Evolutionary conservation across 2,888 invertebrate genomes (phyloP).

Genomic region (Papilio demoleus): DNA sequence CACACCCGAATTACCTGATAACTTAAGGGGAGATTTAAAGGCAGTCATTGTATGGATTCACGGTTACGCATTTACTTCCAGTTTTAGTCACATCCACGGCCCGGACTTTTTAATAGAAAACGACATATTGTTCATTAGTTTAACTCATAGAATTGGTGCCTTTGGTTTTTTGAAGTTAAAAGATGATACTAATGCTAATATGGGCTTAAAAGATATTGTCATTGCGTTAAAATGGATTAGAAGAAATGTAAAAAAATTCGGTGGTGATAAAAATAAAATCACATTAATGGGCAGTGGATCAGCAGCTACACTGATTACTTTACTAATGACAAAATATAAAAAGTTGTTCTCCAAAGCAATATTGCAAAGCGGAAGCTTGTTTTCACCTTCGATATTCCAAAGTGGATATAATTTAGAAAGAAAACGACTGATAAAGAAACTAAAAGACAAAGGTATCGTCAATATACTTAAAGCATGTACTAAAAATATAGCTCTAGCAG

Average conservation of each 20-base stretch:
- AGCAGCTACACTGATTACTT: constrained; percentile 66
- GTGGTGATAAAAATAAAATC: constrained; percentile 67
- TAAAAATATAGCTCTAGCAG: constrained; percentile 59
- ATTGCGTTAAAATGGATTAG: constrained; percentile 75
- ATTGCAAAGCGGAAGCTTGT: constrained; percentile 73
- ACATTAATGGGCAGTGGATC: constrained; percentile 74
- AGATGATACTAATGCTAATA: constrained; percentile 65
- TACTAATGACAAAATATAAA: constrained; percentile 63
- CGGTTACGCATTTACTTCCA: constrained; percentile 72
- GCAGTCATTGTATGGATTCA: constrained; percentile 75
- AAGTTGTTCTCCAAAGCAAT: constrained; percentile 73
- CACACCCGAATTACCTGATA: constrained; percentile 76
- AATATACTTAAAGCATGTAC: constrained; percentile 55
- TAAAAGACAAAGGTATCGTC: constrained; percentile 53
- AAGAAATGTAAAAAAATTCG: constrained; percentile 65
- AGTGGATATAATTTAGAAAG: constrained; percentile 57
- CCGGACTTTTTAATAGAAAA: constrained; percentile 75
- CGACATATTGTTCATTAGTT: constrained; percentile 65
- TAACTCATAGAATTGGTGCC: constrained; percentile 71
- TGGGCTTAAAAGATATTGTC: constrained; percentile 77
- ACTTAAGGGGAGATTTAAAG: constrained; percentile 47
- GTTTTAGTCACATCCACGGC: constrained; percentile 75
- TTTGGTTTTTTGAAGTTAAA: constrained; percentile 74
- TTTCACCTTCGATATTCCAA: constrained; percentile 69
- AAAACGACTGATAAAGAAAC: constrained; percentile 55